Conservation (phyloP, 1,140 invertebrate species). For the Periplaneta americana region DNA sequence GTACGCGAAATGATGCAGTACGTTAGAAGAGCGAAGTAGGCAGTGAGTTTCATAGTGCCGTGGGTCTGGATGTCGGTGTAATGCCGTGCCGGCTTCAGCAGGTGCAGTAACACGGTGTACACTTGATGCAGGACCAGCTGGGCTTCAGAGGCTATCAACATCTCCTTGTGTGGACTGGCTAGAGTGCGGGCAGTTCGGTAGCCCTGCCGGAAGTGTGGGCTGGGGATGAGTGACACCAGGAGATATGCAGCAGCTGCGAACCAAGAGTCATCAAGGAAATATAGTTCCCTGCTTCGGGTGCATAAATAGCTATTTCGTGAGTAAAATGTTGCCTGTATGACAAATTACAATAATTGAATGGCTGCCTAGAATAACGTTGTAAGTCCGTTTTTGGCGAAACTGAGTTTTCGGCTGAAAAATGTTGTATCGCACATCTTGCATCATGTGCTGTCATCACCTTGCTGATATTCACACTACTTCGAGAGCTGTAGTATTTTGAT, state of each 20-base stretch:
- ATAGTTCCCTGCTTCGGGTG: no score
- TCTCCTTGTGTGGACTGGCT: conserved; percentile 38
- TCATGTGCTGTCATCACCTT: no score
- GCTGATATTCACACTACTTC: no score
- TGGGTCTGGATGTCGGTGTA: conserved; percentile 81
- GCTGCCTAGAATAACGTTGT: no score
- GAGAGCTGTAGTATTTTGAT: no score
- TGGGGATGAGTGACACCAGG: conserved; percentile 82
- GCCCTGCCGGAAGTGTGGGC: conserved; percentile 78
- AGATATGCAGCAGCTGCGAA: conserved; percentile 73
- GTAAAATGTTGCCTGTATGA: no score
- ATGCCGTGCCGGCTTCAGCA: conserved; percentile 74
- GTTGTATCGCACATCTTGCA: no score
- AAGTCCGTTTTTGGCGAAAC: no score
- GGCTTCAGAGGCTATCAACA: conserved; percentile 61
- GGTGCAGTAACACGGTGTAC: conserved; percentile 68
- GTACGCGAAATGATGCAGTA: conserved; percentile 84
- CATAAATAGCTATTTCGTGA: no score
- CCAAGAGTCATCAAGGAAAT: no score
- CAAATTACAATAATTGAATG: no score
- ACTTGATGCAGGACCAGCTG: conserved; percentile 77
- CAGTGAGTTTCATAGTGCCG: conserved; percentile 85
- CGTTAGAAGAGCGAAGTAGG: conserved; percentile 85
- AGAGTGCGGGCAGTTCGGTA: conserved; percentile 60
- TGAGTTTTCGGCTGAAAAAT: no score